Base-by-base conservation (phyloP, 2,888 invertebrate genomes). In the Apotomis capreana region DNA sequence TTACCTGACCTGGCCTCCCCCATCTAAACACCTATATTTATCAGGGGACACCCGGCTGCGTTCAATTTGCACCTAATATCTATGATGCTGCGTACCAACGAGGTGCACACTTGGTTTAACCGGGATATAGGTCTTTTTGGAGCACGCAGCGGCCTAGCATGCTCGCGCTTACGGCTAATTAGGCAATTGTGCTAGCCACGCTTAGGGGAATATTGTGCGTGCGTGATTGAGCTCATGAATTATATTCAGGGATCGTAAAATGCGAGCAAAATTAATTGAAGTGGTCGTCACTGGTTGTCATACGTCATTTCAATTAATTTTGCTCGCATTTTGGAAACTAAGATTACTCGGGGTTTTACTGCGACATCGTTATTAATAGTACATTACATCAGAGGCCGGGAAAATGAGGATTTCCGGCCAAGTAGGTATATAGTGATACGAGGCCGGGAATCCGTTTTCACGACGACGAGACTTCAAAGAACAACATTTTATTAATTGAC, bases 161-260 rank as follows among this genome's bases (percentile, higher is more conserved):
- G 62, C 49, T 55, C 51, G 51, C 64, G 36, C 59, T 65, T 65
- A 70, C 70, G 65, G 70, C 54, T 70, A 70, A 65, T 65, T 70
- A 70, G 46, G 5, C 64, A 70, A 65, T 60, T 70, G 46, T 70
- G 70, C 70, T 70, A 70, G 69, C 51, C 69, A 57, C 37, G 55
- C 55, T 40, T 61, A 59, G 62, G 69, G 55, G 55, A 46, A 9
- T 36, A 36, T 60, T 55, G 62, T 37, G 61, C 44, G 10, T 13
- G 61, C 61, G 61, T 69, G 61, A 61, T 68, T 51, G 44, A 15
- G 49, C 51, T 26, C 12, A 51, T 54, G 4, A 61, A 61, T 37
- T 4, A n/a, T 44, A 86, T 94, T 92, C 6, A 6, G 6, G 6
- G 40, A 6, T 40, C 5, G 6, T 40, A 40, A 5, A 6, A 40